Evolutionary conservation across 2,113 vertebrate genomes (phyloP), one percentile per base, ranked within the genome.

Genomic region (Sprattus sprattus): DNA sequence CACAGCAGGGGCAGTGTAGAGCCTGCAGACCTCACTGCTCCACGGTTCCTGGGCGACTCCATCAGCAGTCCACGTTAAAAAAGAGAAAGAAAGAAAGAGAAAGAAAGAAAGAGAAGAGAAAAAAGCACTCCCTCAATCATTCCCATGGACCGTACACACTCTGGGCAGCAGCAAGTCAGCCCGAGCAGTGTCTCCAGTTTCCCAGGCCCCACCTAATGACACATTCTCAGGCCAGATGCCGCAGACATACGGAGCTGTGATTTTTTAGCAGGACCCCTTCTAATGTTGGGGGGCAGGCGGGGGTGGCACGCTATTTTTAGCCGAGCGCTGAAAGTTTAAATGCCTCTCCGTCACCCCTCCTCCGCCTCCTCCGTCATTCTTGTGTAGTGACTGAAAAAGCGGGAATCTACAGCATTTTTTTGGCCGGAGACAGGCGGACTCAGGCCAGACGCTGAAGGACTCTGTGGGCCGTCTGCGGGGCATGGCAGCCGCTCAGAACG

Each of bases 151-250:
- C 92, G 91, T 92, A 64, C 81, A 10, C 11, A 90, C 93, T 91
- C 88, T 89, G 92, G 90, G 90, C 91, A 94, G 89, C 90, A 94
- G 89, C 88, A 89, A 93, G 91, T 13, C 25, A 71, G 64, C 64
- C 64, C 86, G 82, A 82, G 88, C 75, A 87, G 90, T 93, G 93
- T 87, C 92, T 93, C 90, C 83, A 83, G 91, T 93, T 95, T 95
- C 93, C 93, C 94, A 96, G 94, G 89, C 93, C 92, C 92, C 92
- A 94, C 93, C 93, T 92, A 93, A 94, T 92, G 93, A 93, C 93
- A 92, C 92, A 89, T 93, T 93, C 91, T 83, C 89, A 93, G 93
- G 89, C 90, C 91, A 94, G 92, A 93, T 94, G 92, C 89, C 92
- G 91, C 91, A 93, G 88, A 93, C 92, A 90, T 85, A 86, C 13